Evolutionary conservation across 2,113 vertebrate species (phyloP).

Genomic region (Calonectris borealis): DNA sequence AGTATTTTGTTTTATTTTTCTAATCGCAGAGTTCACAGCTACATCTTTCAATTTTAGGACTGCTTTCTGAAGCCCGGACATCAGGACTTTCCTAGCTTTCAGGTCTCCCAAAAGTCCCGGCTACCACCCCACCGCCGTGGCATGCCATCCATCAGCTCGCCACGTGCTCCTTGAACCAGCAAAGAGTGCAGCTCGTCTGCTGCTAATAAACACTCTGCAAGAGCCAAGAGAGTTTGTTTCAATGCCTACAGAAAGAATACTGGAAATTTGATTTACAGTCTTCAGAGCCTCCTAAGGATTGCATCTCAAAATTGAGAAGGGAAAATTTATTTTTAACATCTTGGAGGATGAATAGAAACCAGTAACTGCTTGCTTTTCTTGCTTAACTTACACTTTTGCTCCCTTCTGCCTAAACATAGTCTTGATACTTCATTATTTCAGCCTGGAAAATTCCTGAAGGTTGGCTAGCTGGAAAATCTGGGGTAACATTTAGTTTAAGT

Average conservation of each 20-base stretch:
- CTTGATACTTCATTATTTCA: constrained; percentile 13
- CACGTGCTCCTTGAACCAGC: background rate
- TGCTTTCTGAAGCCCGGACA: background rate
- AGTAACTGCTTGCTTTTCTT: background rate
- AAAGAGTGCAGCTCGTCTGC: background rate
- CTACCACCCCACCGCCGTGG: accelerated
- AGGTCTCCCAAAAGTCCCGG: background rate
- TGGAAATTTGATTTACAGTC: background rate
- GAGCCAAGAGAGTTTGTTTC: background rate
- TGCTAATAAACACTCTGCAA: background rate
- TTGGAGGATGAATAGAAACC: constrained; percentile 17
- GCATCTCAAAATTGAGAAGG: background rate
- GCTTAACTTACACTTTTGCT: constrained; percentile 27
- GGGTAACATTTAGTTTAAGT: background rate
- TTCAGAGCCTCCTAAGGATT: background rate
- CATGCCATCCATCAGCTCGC: background rate
- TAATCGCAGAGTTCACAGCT: background rate
- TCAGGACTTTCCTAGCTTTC: background rate
- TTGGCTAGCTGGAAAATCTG: constrained; percentile 13
- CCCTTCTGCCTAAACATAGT: constrained; percentile 23
- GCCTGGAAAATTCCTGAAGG: constrained; percentile 33
- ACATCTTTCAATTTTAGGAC: background rate
- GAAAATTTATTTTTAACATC: constrained; percentile 36
- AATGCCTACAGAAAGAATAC: background rate
- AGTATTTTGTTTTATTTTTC: background rate